A percentile compares a stretch with the other conserved stretches of the same genome.
Evolutionary conservation across 2,113 vertebrate species (phyloP).

Genomic region (Psilopsiagon aurifrons): DNA sequence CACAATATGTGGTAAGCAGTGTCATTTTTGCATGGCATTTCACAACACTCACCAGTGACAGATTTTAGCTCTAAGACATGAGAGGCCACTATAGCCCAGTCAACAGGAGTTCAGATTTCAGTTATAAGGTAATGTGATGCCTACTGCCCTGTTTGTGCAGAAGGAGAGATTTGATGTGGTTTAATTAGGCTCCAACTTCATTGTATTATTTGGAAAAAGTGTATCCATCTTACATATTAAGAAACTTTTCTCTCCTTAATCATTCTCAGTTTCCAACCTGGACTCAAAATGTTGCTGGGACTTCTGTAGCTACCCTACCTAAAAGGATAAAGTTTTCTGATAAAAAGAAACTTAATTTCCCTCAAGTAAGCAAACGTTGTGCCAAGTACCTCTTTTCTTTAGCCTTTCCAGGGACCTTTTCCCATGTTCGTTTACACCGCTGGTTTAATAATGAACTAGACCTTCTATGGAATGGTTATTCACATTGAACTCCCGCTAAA

Average conservation of each 20-base stretch:
- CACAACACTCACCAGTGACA: accelerated
- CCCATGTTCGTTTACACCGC: neutral
- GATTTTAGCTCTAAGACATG: neutral
- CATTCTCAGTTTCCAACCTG: neutral
- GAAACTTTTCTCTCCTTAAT: neutral
- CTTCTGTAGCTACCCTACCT: neutral
- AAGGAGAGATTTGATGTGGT: neutral
- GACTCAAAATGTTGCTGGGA: neutral
- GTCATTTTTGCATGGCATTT: neutral
- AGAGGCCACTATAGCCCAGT: neutral
- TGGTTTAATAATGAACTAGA: neutral
- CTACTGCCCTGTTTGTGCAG: neutral
- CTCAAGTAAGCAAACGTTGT: neutral
- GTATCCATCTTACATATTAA: neutral
- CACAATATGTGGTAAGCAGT: neutral
- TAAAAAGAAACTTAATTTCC: neutral
- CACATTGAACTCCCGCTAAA: neutral
- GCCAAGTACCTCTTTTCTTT: neutral
- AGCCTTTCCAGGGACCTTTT: neutral
- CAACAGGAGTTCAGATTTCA: neutral
- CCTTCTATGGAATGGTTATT: neutral
- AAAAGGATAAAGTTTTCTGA: neutral
- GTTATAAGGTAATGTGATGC: neutral
- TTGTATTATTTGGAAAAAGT: neutral
- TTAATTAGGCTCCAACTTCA: neutral